Evolutionary conservation across 2,113 vertebrate species (phyloP).

Genomic region (Lota lota): DNA sequence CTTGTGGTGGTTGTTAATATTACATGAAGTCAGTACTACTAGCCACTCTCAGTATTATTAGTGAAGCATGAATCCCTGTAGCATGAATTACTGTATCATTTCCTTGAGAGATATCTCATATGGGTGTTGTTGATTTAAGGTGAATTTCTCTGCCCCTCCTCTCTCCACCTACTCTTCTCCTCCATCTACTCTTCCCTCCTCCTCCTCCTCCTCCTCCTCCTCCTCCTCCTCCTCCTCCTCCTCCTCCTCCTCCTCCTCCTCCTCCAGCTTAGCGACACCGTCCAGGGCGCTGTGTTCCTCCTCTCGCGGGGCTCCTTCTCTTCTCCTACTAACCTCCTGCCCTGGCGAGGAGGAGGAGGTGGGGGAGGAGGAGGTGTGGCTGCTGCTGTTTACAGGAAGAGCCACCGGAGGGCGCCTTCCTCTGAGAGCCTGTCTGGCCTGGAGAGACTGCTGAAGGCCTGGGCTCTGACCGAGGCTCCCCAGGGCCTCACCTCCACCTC

Average conservation of each 20-base stretch:
- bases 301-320: slow-evolving; percentile 79
- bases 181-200: background rate
- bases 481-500: slow-evolving; percentile 17
- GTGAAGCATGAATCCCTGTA: background rate
- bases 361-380: no score
- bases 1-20: slow-evolving; percentile 15
- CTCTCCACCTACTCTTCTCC: background rate
- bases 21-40: background rate
- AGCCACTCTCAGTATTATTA: background rate
- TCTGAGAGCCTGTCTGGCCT: slow-evolving; percentile 75
- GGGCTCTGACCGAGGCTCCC: slow-evolving; percentile 39
- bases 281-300: slow-evolving; percentile 69
- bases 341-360: slow-evolving; percentile 70
- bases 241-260: background rate
- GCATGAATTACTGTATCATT: background rate
- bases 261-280: slow-evolving; percentile 46
- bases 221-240: slow-evolving; percentile 45
- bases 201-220: slow-evolving; percentile 27
- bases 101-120: no score
- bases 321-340: slow-evolving; percentile 79
- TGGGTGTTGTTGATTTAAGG: background rate
- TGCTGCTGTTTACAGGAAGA: slow-evolving; percentile 62
- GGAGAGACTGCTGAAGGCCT: slow-evolving; percentile 69
- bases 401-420: slow-evolving; percentile 71
- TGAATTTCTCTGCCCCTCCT: background rate